Evolutionary conservation across 2,113 vertebrate species (phyloP), one percentile per base, ranked within the genome.

Genomic region (Terrapene triunguis): DNA sequence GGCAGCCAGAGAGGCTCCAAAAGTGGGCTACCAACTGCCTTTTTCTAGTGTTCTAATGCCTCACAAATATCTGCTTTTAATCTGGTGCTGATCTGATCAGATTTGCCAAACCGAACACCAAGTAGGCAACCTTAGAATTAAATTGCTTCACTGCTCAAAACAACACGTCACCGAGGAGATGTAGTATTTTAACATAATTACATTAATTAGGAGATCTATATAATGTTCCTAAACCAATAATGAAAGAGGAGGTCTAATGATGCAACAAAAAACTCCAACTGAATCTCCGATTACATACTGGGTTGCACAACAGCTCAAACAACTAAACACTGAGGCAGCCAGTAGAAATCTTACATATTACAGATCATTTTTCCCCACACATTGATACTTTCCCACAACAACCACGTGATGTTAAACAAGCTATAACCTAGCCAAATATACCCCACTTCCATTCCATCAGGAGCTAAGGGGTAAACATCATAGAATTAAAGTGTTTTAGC

Each of bases 171-270:
- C 89, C 82, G 62, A 38, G 89, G 85, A 82, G 89, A 89, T 10
- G 3, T 48, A 79, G 85, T n/a, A 51, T 69, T 83, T 83, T 94
- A 82, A 54, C 13, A 29, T 82, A 93, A 96, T 95, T 92, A 96
- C 42, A 97, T 50, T 81, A 89, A 95, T 97, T 62, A 97, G 57
- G 84, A 96, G 78, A 95, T 74, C 79, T 95, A 76, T 65, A 8
- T 92, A 94, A 93, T 95, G 74, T 78, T 80, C 69, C 89, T 89
- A 94, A 97, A 94, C 92, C 93, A 87, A 78, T 97, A 96, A 97
- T 95, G 89, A 97, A 95, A 96, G 96, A 95, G 94, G 93, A 94
- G 92, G 84, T 90, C 84, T 84, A 93, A 89, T 97, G 96, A 97
- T 87, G 95, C 97, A 97, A 97, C 81, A 74, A 93, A 95, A 93